These are phyloP conservation scores for Palythoa grandiflora DNA, from an alignment of 92 coral and sea anemone species.

Conservation along the genomic window DNA sequence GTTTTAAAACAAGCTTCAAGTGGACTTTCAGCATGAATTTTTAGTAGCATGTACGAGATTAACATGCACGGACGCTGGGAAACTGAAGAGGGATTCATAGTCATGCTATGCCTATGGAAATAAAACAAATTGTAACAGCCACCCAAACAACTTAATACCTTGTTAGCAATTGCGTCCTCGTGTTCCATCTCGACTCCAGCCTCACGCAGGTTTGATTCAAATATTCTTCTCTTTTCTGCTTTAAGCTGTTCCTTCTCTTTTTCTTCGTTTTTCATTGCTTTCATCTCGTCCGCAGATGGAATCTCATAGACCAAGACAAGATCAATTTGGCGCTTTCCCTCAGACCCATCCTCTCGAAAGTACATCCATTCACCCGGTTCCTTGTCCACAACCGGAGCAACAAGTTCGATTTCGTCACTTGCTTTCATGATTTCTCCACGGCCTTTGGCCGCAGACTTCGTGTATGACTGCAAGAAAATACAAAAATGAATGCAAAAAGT, in stretches of 20 bases:
- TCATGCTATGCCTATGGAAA: too few relatives aligned
- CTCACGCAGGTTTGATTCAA: slow-evolving; percentile 20
- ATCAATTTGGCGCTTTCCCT: slow-evolving; percentile 14
- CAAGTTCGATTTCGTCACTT: slow-evolving; percentile 11
- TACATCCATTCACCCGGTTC: background rate
- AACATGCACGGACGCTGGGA: too few relatives aligned
- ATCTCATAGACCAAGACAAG: slow-evolving; percentile 23
- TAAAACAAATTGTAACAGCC: too few relatives aligned
- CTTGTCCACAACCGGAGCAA: background rate
- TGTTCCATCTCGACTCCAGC: slow-evolving; percentile 20
- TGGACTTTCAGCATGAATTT: too few relatives aligned
- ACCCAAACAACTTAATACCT: background rate
- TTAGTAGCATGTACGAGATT: too few relatives aligned
- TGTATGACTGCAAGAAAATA: background rate
- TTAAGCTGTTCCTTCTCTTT: background rate
- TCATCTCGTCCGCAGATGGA: background rate
- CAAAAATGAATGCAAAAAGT: background rate
- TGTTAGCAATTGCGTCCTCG: slow-evolving; percentile 17
- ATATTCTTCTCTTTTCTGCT: background rate
- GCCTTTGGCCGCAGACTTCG: background rate
- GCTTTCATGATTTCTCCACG: background rate
- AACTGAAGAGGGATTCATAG: too few relatives aligned
- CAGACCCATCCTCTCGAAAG: slow-evolving; percentile 12
- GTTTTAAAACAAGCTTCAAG: too few relatives aligned
- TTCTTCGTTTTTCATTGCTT: slow-evolving; percentile 1